Evolutionary conservation across 1,140 invertebrate genomes (phyloP).

Genomic region (Gryon sp.): DNA sequence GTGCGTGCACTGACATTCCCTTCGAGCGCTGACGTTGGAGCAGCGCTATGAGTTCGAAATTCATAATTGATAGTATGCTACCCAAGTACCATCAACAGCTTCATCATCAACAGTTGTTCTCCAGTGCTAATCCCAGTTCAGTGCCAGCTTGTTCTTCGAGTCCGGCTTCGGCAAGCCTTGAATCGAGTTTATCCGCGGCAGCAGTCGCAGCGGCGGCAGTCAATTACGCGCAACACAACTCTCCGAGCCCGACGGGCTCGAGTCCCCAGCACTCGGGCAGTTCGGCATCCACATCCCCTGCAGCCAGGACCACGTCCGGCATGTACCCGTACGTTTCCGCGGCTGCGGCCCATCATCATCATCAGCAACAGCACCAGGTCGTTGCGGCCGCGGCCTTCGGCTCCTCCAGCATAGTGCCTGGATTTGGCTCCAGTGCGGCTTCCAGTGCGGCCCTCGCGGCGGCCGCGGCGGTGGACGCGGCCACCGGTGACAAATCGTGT

Average conservation of each 20-base stretch:
- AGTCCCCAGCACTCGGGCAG: constrained; percentile 78
- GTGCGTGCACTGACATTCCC: constrained; percentile 69
- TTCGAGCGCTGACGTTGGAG: constrained; percentile 61
- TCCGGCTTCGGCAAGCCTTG: constrained; percentile 61
- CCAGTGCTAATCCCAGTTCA: constrained; percentile 78
- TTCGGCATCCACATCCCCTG: constrained; percentile 80
- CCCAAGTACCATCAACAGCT: constrained; percentile 94
- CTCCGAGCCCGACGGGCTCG: constrained; percentile 77
- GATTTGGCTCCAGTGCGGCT: constrained; percentile 82
- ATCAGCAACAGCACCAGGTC: constrained; percentile 85
- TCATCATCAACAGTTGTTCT: constrained; percentile 84
- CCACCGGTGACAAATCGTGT: constrained; percentile 86
- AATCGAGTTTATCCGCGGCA: constrained; percentile 61
- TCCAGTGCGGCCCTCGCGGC: constrained; percentile 82
- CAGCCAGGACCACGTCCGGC: constrained; percentile 81
- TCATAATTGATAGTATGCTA: constrained; percentile 98
- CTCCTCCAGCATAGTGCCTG: constrained; percentile 85
- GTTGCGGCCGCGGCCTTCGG: constrained; percentile 85
- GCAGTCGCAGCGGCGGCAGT: constrained; percentile 79
- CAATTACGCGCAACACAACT: constrained; percentile 77
- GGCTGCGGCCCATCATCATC: constrained; percentile 85
- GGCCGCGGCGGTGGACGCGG: constrained; percentile 82
- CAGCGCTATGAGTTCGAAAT: constrained; percentile 93
- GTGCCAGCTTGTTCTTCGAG: constrained; percentile 77
- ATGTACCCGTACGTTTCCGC: constrained; percentile 86